Base-by-base conservation (phyloP, 2,888 invertebrate genomes). In the Xestia rhomboidea region DNA sequence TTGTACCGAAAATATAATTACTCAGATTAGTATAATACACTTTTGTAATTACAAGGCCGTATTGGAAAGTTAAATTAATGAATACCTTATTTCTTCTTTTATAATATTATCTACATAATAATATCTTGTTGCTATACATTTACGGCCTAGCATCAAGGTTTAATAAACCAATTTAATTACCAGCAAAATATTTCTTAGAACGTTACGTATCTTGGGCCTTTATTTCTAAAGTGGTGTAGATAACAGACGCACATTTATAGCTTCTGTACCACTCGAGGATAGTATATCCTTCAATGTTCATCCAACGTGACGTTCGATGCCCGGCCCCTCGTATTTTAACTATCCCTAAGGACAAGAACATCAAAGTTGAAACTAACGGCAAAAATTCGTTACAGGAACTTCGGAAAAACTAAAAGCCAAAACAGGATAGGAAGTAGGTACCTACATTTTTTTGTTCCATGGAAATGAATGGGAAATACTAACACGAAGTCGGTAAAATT, bases 271-370 rank as follows among this genome's bases (percentile, higher is more conserved):
- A 64, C 88, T 62, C 54, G 89, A 84, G 89, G 75, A 76, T 80
- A 77, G 79, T 89, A 89, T 87, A 88, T 88, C 88, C 86, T 85
- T 89, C 88, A 89, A 74, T 82, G 86, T 84, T 88, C 75, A 87
- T 81, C 78, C 81, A 82, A 79, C 79, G 86, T 84, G 84, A 89
- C 89, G 84, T 81, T 79, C 75, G 74, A 81, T 83, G 75, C 76
- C 66, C 76, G 68, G 73, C 76, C 83, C 83, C 89, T 89, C 89
- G 87, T 88, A 89, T 89, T 88, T 89, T 87, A 88, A 87, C 83
- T 79, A 85, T 89, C 88, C 89, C 86, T 64, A 77, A 87, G 88
- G 88, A 88, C 80, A 81, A 80, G 74, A 87, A 88, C 89, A 87
- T 89, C 88, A 87, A 88, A 88, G 89, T 85, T 89, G 77, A 79